Evolutionary conservation across 1,140 invertebrate species (phyloP).

Genomic region (Papilio aristodemus): DNA sequence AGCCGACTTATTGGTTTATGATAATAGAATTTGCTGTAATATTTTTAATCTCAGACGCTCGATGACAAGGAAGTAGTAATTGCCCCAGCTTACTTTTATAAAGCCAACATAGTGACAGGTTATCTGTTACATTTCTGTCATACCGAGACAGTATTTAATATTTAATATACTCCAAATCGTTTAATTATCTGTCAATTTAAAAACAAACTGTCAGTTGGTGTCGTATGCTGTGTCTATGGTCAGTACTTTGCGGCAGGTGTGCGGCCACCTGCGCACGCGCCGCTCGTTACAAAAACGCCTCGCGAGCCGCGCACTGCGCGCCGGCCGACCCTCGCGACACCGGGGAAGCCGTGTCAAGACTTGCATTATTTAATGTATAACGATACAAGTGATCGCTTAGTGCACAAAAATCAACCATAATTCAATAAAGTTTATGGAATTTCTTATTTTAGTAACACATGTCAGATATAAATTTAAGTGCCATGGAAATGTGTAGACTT

Average conservation of each 20-base stretch:
- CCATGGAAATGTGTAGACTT: no score
- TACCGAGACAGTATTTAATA: not conserved
- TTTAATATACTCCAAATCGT: no score
- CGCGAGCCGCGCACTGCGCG: constrained; percentile 35
- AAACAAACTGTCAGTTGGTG: constrained; percentile 46
- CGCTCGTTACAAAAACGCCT: constrained; percentile 70
- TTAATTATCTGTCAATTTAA: constrained; percentile 23
- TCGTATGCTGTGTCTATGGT: constrained; percentile 57
- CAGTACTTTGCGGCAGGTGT: constrained; percentile 60
- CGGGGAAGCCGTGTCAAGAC: constrained; percentile 22
- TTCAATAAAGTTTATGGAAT: no score
- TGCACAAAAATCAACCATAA: not conserved
- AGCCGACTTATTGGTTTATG: no score
- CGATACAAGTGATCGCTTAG: not conserved
- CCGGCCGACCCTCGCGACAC: not conserved
- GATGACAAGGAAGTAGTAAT: no score
- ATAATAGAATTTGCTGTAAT: no score
- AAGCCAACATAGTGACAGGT: not conserved
- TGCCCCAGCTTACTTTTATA: not conserved
- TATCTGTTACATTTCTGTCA: not conserved
- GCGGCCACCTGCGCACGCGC: constrained; percentile 71
- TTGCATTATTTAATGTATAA: constrained; percentile 13
- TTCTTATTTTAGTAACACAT: no score
- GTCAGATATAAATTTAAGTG: no score
- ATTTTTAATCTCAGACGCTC: no score